Conservation (phyloP, 1,140 invertebrate genomes). For the Globodera rostochiensis region DNA sequence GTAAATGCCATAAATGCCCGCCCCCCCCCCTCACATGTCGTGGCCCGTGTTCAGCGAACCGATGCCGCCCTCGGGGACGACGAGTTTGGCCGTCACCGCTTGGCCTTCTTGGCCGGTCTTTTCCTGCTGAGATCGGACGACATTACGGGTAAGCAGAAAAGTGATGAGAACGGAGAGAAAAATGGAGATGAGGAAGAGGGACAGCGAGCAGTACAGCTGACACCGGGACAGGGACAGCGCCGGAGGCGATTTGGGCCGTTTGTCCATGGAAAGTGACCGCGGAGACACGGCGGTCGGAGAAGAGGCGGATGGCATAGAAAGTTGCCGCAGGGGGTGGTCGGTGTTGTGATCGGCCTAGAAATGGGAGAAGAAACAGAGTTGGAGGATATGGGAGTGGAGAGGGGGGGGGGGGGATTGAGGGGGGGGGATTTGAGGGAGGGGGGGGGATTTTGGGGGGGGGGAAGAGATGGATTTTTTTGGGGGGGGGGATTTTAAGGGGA, state of each 20-base stretch:
- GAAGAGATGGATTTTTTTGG: too few relatives aligned
- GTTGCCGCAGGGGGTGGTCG: background rate
- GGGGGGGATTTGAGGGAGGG: too few relatives aligned
- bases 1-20: background rate
- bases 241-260: background rate
- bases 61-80: slow-evolving; percentile 1
- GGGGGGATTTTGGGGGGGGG: too few relatives aligned
- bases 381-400: too few relatives aligned
- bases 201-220: slow-evolving; percentile 14
- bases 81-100: slow-evolving; percentile 3
- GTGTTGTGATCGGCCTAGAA: background rate
- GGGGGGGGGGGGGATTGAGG: too few relatives aligned
- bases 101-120: background rate
- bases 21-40: slow-evolving; percentile 8
- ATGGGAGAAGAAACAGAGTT: background rate
- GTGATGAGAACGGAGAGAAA: slow-evolving; percentile 24
- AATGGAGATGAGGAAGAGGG: slow-evolving; percentile 14
- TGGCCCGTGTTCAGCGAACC: slow-evolving; percentile 12
- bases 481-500: too few relatives aligned
- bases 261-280: background rate
- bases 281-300: background rate
- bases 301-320: background rate
- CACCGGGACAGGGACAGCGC: background rate
- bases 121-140: background rate
- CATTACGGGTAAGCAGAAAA: slow-evolving; percentile 22